These are phyloP conservation scores for Anniella stebbinsi DNA, from an alignment of 2,797 vertebrate species.

Conservation along the genomic window DNA sequence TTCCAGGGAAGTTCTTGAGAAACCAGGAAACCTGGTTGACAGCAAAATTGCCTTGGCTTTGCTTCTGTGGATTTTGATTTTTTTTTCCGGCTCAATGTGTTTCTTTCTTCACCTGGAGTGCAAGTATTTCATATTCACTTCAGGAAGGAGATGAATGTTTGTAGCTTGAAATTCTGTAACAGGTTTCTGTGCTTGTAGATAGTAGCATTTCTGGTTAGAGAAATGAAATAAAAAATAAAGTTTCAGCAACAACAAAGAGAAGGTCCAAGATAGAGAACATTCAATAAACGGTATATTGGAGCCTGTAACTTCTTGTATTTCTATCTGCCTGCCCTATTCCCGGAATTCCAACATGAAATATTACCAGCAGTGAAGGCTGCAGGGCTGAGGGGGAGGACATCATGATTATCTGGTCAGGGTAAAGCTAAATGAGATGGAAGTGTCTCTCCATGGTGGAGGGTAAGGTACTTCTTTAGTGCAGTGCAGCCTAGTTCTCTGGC, in stretches of 20 bases:
- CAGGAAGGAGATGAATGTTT: background rate
- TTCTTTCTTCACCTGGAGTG: background rate
- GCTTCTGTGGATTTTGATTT: background rate
- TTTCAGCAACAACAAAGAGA: background rate
- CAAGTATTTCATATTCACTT: background rate
- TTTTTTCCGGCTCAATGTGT: background rate
- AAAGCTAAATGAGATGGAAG: background rate
- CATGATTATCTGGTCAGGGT: background rate
- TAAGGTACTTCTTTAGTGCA: background rate
- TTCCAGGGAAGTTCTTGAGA: background rate
- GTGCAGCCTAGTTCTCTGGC: background rate
- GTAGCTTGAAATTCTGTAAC: background rate
- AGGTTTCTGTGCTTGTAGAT: background rate
- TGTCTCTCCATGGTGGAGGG: background rate
- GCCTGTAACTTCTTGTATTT: background rate
- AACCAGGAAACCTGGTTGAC: background rate
- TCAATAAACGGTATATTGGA: background rate
- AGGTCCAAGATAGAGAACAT: background rate
- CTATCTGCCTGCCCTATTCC: background rate
- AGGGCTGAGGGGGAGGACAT: background rate
- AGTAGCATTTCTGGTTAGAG: background rate
- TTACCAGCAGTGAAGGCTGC: background rate
- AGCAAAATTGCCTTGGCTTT: background rate
- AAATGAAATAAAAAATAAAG: conserved; percentile 2
- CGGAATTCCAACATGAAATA: background rate